phyloP scores from a whole-genome alignment of 2,888 invertebrate species.

The Tachina grossa region DNA sequence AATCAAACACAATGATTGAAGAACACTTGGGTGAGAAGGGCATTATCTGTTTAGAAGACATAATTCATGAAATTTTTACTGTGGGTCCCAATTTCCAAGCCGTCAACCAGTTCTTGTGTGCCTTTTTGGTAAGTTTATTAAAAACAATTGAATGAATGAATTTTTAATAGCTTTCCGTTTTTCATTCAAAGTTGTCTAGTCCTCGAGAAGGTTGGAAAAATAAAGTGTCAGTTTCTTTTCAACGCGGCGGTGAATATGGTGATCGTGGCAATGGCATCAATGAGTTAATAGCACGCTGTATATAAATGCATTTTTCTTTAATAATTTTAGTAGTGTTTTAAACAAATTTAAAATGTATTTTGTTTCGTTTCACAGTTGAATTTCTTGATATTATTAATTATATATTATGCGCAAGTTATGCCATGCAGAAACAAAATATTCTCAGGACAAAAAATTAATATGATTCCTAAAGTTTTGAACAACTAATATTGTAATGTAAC shows the following conservation, averaged over 20 bases:
- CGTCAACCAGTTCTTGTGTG: slow-evolving; percentile 78
- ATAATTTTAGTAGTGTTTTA: slow-evolving; percentile 55
- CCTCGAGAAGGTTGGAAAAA: slow-evolving; percentile 82
- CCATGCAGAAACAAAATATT: too few species aligned
- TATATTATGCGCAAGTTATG: too few species aligned
- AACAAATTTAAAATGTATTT: slow-evolving; percentile 1
- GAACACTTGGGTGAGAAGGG: slow-evolving; percentile 81
- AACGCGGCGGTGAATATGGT: slow-evolving; percentile 82
- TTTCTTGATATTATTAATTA: neutral
- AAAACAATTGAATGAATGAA: neutral
- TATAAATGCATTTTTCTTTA: slow-evolving; percentile 75
- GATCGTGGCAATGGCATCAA: slow-evolving; percentile 81
- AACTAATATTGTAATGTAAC: too few species aligned
- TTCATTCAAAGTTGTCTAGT: slow-evolving; percentile 77
- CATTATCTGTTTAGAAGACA: slow-evolving; percentile 82
- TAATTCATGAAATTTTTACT: slow-evolving; percentile 82
- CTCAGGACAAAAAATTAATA: too few species aligned
- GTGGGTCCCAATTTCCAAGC: slow-evolving; percentile 81
- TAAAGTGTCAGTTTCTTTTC: slow-evolving; percentile 80
- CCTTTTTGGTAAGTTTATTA: slow-evolving; percentile 81
- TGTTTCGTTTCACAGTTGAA: neutral
- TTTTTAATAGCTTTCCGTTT: neutral
- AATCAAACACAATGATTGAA: slow-evolving; percentile 82
- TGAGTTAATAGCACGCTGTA: slow-evolving; percentile 79
- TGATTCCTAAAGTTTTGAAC: too few species aligned